Percentiles rank a stretch among this genome's conserved stretches.
phyloP scores from a whole-genome alignment of 1,140 invertebrate genomes.

The Aphelinus certus region DNA sequence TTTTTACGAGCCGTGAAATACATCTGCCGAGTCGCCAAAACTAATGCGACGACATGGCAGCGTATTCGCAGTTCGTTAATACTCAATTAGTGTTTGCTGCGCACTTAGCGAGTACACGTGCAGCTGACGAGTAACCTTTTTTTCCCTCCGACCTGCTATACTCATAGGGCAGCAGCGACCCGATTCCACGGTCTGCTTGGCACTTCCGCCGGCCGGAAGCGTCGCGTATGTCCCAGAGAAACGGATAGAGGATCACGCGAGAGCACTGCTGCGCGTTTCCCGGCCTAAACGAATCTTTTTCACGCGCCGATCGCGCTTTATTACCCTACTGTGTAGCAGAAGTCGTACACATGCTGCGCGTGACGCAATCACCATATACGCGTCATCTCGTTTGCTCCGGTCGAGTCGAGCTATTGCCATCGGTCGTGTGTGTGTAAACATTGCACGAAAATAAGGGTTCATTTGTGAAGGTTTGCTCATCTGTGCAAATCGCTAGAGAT shows the following conservation, averaged over 20 bases:
- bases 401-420: no score
- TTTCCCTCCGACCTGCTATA: slow-evolving; percentile 20
- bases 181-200: slow-evolving; percentile 62
- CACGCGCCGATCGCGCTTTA: slow-evolving; percentile 1
- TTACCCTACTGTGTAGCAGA: no score
- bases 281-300: slow-evolving; percentile 21
- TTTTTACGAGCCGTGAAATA: background rate
- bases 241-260: slow-evolving; percentile 26
- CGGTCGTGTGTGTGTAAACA: no score
- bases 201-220: slow-evolving; percentile 57
- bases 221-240: slow-evolving; percentile 28
- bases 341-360: no score
- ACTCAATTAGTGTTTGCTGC: slow-evolving; percentile 2
- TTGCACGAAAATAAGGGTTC: no score
- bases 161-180: slow-evolving; percentile 43
- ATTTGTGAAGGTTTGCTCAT: no score
- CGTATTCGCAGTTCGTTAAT: no score
- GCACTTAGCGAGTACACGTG: slow-evolving; percentile 12
- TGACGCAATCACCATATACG: no score
- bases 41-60: no score
- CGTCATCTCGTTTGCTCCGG: no score
- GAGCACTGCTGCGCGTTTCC: slow-evolving; percentile 33
- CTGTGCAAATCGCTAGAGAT: no score
- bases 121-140: background rate
- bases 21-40: no score